These are phyloP conservation scores for Acanthosepion esculentum DNA, from an alignment of 2,888 invertebrate genomes.

Conservation along the genomic window DNA sequence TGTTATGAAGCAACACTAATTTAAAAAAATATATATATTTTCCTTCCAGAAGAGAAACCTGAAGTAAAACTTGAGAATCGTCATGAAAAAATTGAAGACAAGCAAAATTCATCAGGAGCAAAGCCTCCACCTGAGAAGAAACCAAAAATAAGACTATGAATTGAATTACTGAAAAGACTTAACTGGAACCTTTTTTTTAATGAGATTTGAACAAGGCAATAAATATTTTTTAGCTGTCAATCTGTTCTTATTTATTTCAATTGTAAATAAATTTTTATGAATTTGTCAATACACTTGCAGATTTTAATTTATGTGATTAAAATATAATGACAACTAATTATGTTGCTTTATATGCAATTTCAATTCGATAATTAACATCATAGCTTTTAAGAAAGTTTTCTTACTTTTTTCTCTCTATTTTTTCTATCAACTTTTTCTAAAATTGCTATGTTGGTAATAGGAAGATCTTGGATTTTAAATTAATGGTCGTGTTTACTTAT, in stretches of 20 bases:
- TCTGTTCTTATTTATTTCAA: too few relatives aligned
- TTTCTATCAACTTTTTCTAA: too few relatives aligned
- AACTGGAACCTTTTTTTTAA: neutral
- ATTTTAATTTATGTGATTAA: too few relatives aligned
- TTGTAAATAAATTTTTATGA: neutral
- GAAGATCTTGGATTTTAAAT: too few relatives aligned
- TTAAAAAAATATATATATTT: neutral
- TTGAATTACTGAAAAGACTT: slow-evolving; percentile 53
- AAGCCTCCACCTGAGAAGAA: slow-evolving; percentile 70
- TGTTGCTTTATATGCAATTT: too few relatives aligned
- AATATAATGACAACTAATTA: too few relatives aligned
- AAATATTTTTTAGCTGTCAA: neutral
- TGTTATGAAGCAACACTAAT: neutral
- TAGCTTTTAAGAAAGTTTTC: too few relatives aligned
- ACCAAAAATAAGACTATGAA: slow-evolving; percentile 56
- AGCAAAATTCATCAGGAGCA: slow-evolving; percentile 51
- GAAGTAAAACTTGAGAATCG: slow-evolving; percentile 59
- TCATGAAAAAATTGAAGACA: slow-evolving; percentile 61
- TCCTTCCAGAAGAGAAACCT: slow-evolving; percentile 50
- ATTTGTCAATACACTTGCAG: too few relatives aligned
- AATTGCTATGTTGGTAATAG: too few relatives aligned
- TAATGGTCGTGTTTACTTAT: too few relatives aligned
- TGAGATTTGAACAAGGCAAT: slow-evolving; percentile 24
- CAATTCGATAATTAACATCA: too few relatives aligned
- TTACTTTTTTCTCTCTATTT: too few relatives aligned